Evolutionary conservation across 30 jellyfish, hydroid and myxozoan genomes (phyloP).

Genomic region (Nemopilema nomurai): DNA sequence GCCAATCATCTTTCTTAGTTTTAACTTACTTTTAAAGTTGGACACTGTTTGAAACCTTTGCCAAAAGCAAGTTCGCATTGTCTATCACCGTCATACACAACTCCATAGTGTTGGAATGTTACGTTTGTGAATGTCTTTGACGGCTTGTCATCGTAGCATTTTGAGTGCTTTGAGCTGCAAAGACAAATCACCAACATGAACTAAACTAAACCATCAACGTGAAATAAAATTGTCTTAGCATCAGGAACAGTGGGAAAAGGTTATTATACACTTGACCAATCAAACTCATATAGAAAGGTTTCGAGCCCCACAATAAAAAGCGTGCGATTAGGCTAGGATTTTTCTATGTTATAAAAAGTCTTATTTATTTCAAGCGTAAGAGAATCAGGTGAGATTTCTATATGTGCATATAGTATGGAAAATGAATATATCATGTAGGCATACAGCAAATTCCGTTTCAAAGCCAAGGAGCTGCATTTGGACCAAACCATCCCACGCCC

Average conservation of each 20-base stretch:
- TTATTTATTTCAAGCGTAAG: no score
- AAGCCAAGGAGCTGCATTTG: slow-evolving; percentile 45
- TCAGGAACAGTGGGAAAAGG: no score
- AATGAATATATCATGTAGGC: not conserved
- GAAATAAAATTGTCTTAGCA: no score
- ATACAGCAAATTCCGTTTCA: slow-evolving; percentile 11
- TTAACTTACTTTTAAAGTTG: slow-evolving; percentile 25
- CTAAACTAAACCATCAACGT: no score
- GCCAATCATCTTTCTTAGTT: not conserved
- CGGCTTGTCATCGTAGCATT: slow-evolving; percentile 86
- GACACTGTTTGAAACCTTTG: slow-evolving; percentile 50
- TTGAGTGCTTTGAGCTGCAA: slow-evolving; percentile 62
- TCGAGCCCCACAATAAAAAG: no score
- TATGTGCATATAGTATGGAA: not conserved
- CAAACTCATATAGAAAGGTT: no score
- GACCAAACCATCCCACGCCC: slow-evolving; percentile 63
- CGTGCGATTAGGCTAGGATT: no score
- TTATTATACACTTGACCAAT: no score
- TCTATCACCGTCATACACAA: slow-evolving; percentile 71
- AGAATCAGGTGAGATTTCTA: not conserved
- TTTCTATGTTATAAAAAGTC: no score
- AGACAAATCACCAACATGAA: no score
- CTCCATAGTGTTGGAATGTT: slow-evolving; percentile 73
- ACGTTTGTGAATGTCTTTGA: slow-evolving; percentile 33
- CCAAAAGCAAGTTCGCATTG: slow-evolving; percentile 86